A percentile compares a stretch with the other conserved stretches of the same genome.
Evolutionary conservation across 2,113 vertebrate species (phyloP).

Genomic region (Egretta garzetta): DNA sequence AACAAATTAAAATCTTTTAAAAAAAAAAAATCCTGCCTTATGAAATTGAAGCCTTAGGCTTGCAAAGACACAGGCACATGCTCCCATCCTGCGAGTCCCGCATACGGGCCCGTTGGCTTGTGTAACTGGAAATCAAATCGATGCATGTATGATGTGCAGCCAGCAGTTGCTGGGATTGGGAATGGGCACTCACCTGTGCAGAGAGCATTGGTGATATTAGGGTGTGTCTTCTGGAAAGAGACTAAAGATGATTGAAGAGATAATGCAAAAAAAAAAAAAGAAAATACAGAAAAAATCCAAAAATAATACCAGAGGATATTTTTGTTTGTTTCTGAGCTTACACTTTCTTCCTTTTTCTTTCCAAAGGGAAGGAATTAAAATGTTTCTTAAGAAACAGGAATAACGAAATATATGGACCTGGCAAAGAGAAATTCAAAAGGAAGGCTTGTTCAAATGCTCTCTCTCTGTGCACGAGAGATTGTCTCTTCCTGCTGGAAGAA

Average conservation of each 20-base stretch:
- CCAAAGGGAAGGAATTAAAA: neutral
- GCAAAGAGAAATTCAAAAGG: neutral
- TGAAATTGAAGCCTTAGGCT: neutral
- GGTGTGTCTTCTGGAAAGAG: neutral
- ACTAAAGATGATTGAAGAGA: neutral
- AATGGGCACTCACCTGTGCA: neutral
- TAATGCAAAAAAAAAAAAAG: neutral
- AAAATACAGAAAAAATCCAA: neutral
- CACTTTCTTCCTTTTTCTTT: neutral
- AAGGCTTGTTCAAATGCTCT: neutral
- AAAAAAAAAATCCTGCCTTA: neutral
- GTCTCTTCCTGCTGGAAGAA: neutral
- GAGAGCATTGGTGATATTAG: neutral
- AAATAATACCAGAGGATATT: neutral
- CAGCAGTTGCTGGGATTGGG: neutral
- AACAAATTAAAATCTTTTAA: neutral
- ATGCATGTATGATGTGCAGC: neutral
- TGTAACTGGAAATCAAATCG: neutral
- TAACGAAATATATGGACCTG: neutral
- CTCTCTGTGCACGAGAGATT: neutral
- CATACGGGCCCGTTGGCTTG: neutral
- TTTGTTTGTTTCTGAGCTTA: neutral
- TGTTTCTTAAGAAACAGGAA: neutral
- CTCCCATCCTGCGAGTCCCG: neutral
- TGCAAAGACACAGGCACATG: neutral